These are phyloP conservation scores for Callionymus lyra DNA, from an alignment of 2,113 vertebrate species.

Conservation along the genomic window DNA sequence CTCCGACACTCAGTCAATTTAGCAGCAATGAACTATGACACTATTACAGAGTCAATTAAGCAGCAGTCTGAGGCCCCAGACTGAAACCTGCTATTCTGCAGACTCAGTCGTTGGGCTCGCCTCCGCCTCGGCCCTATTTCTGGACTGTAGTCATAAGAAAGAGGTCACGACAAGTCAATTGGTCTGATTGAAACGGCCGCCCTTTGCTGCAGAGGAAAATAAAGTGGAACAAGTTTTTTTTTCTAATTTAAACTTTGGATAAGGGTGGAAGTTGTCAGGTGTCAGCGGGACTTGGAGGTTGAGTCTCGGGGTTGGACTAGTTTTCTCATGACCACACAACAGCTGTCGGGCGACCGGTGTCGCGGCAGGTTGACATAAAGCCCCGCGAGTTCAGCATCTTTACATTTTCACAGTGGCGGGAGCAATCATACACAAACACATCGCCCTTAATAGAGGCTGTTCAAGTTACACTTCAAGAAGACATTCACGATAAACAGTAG, in stretches of 20 bases:
- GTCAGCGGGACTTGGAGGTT: neutral
- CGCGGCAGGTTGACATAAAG: too few relatives aligned
- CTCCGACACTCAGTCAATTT: slow-evolving; percentile 41
- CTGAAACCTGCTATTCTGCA: slow-evolving; percentile 14
- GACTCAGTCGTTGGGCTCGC: slow-evolving; percentile 7
- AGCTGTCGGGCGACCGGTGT: too few relatives aligned
- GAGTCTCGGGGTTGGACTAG: too few relatives aligned
- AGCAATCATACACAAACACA: too few relatives aligned
- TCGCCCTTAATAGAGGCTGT: too few relatives aligned
- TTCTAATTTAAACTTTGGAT: slow-evolving; percentile 5
- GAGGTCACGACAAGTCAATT: slow-evolving; percentile 48
- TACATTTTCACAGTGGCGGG: too few relatives aligned
- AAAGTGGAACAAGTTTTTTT: slow-evolving; percentile 17
- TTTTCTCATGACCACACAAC: too few relatives aligned
- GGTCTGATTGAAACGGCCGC: slow-evolving; percentile 41
- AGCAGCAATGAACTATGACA: slow-evolving; percentile 48
- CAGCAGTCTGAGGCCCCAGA: slow-evolving; percentile 23
- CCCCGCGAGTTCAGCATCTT: too few relatives aligned
- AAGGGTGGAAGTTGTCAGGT: too few relatives aligned
- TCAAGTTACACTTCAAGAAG: too few relatives aligned
- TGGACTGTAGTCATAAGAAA: slow-evolving; percentile 17
- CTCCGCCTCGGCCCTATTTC: slow-evolving; percentile 18
- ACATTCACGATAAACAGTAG: too few relatives aligned
- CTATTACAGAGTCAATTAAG: slow-evolving; percentile 53
- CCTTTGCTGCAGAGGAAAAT: slow-evolving; percentile 26